Percentiles rank a stretch among this genome's conserved stretches.
Conservation (phyloP, 2,888 invertebrate genomes). For the Bugula neritina region DNA sequence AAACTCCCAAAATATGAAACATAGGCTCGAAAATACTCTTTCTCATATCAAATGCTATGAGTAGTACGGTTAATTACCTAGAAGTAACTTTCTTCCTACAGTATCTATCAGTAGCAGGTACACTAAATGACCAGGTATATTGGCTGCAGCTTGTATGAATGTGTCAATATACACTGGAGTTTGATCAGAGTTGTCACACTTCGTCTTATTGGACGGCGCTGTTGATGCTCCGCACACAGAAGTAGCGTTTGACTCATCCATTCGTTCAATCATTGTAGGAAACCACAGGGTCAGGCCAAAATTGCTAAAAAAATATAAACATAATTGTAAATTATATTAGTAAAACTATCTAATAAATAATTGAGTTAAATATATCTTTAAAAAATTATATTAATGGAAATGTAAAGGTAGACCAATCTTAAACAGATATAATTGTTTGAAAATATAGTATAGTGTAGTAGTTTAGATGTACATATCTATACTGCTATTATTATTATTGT, state of each 20-base stretch:
- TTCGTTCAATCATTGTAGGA: constrained; percentile 82
- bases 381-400: too few species aligned
- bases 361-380: too few species aligned
- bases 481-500: too few species aligned
- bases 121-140: constrained; percentile 51
- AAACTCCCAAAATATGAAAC: too few species aligned
- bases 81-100: constrained; percentile 42
- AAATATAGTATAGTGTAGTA: too few species aligned
- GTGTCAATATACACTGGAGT: constrained; percentile 41
- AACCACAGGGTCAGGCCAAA: constrained; percentile 97
- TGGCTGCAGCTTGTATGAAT: constrained; percentile 48
- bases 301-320: constrained; percentile 59
- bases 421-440: too few species aligned
- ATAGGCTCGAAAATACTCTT: too few species aligned
- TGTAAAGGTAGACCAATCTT: too few species aligned
- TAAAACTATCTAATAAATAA: too few species aligned
- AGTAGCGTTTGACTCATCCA: constrained; percentile 44
- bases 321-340: too few species aligned
- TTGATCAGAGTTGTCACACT: neutral
- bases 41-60: too few species aligned
- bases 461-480: too few species aligned
- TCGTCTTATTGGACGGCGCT: neutral
- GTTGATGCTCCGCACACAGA: constrained; percentile 17
- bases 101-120: constrained; percentile 50
- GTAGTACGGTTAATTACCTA: neutral